Evolutionary conservation across 2,113 vertebrate genomes (phyloP), one percentile per base, ranked within the genome.

Genomic region (Clinocottus analis): DNA sequence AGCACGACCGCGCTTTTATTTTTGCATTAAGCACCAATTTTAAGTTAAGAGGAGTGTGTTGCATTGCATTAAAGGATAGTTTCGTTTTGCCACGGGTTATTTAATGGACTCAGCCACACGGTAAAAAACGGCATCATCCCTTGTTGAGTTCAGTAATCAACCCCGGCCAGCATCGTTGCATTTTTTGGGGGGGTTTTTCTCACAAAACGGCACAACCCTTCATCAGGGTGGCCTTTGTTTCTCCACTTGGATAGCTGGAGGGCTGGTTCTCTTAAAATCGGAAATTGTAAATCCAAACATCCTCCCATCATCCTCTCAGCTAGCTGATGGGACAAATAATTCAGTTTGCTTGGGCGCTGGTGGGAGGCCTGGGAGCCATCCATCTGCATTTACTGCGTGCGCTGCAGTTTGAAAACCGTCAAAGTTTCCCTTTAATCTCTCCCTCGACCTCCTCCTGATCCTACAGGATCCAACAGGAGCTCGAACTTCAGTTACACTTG

Each of bases 11-110:
- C 33, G 25, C 7, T 27, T 27, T 49, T 64, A 39, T 29, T 43
- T 37, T 68, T 68, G 41, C 45, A 61, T 62, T 19, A 61, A 41
- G 31, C 43, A 62, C 31, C 27, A 43, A 16, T 71, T 19, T 56
- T 5, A 55, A 78, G 14, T 62, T 62, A 62, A 53, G 17, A n/a
- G 13, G 9, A 60, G 16, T 67, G n/a, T 27, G 43, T 25, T 59
- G 29, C n/a, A 23, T 60, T 51, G 16, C 16, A 47, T 25, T 49
- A n/a, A 61, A 53, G 5, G n/a, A n/a, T 21, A 13, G 13, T 21
- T 58, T 47, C 8, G 45, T 59, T 35, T 47, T 39, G 51, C 35
- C n/a, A 39, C 17, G 49, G 35, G 27, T 41, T 27, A 41, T 56
- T 58, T 29, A 71, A 58, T 39, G 25, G n/a, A 39, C 33, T 75